phyloP scores from a whole-genome alignment of 1,140 invertebrate genomes.

The Diprion similis region DNA sequence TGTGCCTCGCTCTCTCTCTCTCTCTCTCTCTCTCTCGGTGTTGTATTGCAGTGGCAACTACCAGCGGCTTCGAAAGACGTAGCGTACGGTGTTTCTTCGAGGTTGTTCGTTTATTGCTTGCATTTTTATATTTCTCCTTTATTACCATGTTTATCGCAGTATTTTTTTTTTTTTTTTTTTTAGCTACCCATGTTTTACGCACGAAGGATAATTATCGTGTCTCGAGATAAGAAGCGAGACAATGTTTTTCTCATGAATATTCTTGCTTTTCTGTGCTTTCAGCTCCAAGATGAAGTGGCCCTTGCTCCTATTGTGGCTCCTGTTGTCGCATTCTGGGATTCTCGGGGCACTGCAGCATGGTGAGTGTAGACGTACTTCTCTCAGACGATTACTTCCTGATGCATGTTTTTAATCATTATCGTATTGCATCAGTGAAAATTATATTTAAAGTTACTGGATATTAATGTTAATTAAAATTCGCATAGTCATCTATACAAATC shows the following conservation, averaged over 20 bases:
- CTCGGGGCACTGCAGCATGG: conserved; percentile 45
- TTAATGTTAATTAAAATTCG: no score
- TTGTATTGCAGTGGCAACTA: conserved; percentile 18
- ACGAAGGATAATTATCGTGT: neutral
- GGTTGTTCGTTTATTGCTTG: neutral
- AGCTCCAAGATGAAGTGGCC: conserved; percentile 58
- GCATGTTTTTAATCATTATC: no score
- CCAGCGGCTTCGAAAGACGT: conserved; percentile 22
- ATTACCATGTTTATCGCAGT: neutral
- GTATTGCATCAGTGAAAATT: no score
- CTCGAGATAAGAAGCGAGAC: neutral
- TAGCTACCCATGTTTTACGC: neutral
- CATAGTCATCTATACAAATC: no score
- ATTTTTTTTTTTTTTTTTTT: neutral
- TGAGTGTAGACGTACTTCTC: conserved; percentile 31
- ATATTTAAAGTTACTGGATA: no score
- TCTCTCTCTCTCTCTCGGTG: neutral
- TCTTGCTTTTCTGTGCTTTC: conserved; percentile 27
- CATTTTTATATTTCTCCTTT: neutral
- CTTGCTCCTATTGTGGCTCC: conserved; percentile 46
- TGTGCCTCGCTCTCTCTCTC: neutral
- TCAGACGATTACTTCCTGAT: neutral
- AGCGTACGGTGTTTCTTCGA: conserved; percentile 30
- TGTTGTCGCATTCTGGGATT: conserved; percentile 47
- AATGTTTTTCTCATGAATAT: neutral